Evolutionary conservation across 2,113 vertebrate species (phyloP), one percentile per base, ranked within the genome.

Genomic region (Rana temporaria): DNA sequence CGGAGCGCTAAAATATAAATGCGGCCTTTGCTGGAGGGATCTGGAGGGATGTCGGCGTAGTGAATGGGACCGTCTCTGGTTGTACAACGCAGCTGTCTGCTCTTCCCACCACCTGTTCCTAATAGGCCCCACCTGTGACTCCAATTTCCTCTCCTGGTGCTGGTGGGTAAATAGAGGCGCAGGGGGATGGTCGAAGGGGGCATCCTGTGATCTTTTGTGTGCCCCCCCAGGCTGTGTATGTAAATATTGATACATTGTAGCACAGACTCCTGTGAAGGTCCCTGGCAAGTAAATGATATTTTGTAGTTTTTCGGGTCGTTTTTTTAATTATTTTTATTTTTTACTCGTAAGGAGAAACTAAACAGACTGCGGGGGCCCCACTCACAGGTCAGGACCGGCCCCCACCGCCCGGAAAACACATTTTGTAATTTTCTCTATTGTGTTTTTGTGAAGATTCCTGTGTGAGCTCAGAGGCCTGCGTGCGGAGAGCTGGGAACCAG

Each of bases 121-220:
- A 70, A 71, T 70, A 17, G 70, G 55, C 56, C 78, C 66, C 67
- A 80, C 78, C 78, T 80, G 78, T 22, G 67, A 71, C 38, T 80
- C 26, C 5, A 26, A 53, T 71, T 68, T 26, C 55, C 22, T 42
- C 7, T 30, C 52, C 57, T 42, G 38, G 67, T 70, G 18, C 6
- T 34, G 6, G 32, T 6, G 53, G 78, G 66, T 62, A 71, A 62
- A 71, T 80, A 70, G 70, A 63, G 2, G 22, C 18, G 30, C 66
- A 18, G 20, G 56, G 78, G 34, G 34, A 66, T 80, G 66, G 78
- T 70, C 22, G 22, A 17, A 42, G 42, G 9, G 48, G 69, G 20
- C 22, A 14, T 9, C 9, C 8, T 22, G 59, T 15, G 19, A 30
- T 75, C n/a, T n/a, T n/a, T n/a, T n/a, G n/a, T n/a, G n/a, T n/a